phyloP scores from a whole-genome alignment of 2,888 invertebrate species.

The Philereme vetulata region DNA sequence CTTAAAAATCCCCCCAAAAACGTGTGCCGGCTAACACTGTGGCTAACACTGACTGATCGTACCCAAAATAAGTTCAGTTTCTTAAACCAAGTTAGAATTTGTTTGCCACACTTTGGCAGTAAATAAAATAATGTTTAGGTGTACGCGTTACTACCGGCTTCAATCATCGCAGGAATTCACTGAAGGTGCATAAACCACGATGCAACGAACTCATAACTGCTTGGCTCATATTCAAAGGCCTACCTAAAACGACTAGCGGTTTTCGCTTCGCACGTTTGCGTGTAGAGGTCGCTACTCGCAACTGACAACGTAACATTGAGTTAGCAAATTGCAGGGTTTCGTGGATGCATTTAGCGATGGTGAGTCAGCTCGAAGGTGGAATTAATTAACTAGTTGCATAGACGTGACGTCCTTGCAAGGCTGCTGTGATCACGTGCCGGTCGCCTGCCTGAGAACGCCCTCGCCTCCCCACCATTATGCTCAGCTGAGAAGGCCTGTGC shows the following conservation, averaged over 20 bases:
- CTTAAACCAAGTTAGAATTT: not conserved
- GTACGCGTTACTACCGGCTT: conserved; percentile 17
- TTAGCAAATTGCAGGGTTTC: conserved; percentile 30
- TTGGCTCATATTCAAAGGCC: conserved; percentile 39
- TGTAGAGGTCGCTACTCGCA: conserved; percentile 38
- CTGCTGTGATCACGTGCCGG: conserved; percentile 67
- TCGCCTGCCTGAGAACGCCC: conserved; percentile 44
- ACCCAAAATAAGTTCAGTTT: no score
- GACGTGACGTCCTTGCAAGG: conserved; percentile 82
- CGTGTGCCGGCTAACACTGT: no score
- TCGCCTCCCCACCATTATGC: conserved; percentile 18
- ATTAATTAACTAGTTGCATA: conserved; percentile 78
- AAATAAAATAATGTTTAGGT: not conserved
- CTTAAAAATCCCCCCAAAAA: no score
- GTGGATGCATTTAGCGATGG: conserved; percentile 40
- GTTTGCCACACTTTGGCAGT: not conserved
- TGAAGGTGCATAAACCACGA: conserved; percentile 30
- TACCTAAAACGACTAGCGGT: conserved; percentile 34
- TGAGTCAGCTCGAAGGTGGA: conserved; percentile 76
- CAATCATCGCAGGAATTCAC: conserved; percentile 28
- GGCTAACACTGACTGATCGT: not conserved
- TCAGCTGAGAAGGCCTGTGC: conserved; percentile 12
- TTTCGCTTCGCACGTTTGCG: conserved; percentile 30
- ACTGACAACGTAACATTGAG: conserved; percentile 10
- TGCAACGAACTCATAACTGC: conserved; percentile 38